Evolutionary conservation across 2,113 vertebrate genomes (phyloP).

Genomic region (Smithornis capensis): DNA sequence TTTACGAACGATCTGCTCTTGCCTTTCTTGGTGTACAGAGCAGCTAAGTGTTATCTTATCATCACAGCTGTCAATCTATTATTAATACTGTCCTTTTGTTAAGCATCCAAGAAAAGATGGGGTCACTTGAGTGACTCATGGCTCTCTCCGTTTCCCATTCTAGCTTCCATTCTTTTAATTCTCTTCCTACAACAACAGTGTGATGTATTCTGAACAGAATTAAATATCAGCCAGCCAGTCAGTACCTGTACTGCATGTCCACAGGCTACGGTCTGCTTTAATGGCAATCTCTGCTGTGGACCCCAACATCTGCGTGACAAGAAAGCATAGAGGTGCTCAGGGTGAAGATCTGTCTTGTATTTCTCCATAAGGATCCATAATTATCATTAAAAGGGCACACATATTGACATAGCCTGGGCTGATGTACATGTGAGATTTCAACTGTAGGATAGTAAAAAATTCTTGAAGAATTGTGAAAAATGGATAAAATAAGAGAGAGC

Average conservation of each 20-base stretch:
- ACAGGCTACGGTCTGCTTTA: background rate
- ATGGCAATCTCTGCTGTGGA: background rate
- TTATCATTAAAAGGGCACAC: background rate
- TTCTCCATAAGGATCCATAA: background rate
- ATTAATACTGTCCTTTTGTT: conserved; percentile 62
- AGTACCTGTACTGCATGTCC: background rate
- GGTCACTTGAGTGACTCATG: conserved; percentile 33
- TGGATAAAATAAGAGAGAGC: background rate
- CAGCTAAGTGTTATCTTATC: conserved; percentile 56
- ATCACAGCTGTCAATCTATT: conserved; percentile 66
- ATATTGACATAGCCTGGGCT: background rate
- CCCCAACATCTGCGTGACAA: background rate
- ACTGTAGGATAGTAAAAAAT: background rate
- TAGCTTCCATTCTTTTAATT: conserved; percentile 17
- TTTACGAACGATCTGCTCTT: conserved; percentile 20
- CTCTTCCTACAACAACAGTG: background rate
- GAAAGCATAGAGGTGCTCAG: background rate
- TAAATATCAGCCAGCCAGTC: background rate
- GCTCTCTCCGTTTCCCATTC: background rate
- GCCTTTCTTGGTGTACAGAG: conserved; percentile 34
- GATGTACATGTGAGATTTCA: background rate
- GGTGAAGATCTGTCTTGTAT: background rate
- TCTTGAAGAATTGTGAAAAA: background rate
- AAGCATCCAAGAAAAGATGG: background rate
- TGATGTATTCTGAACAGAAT: background rate